These are phyloP conservation scores for Oryzias curvinotus DNA, from an alignment of 2,113 vertebrate species.

Conservation along the genomic window DNA sequence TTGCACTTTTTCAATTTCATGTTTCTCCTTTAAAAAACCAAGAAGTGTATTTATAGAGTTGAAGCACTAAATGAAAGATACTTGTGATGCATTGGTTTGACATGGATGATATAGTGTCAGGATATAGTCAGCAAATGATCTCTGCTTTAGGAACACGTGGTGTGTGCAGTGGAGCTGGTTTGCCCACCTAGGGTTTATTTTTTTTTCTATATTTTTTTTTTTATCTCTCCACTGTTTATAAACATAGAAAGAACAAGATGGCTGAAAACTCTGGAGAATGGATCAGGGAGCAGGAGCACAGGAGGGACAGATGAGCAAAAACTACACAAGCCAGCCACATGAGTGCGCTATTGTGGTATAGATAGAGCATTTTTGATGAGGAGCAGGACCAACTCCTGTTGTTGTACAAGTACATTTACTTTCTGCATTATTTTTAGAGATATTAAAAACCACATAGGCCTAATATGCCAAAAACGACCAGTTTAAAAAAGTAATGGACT, in stretches of 20 bases:
- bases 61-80: neutral
- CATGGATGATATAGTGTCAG: constrained; percentile 1
- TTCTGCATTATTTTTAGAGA: too few relatives aligned
- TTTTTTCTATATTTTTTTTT: constrained; percentile 25
- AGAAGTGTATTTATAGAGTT: neutral
- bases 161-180: constrained; percentile 32
- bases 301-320: neutral
- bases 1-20: constrained; percentile 1
- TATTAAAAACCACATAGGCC: too few relatives aligned
- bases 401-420: too few relatives aligned
- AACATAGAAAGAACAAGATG: constrained; percentile 81
- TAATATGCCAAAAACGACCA: too few relatives aligned
- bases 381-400: too few relatives aligned
- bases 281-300: constrained; percentile 40
- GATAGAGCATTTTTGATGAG: too few relatives aligned
- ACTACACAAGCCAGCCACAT: constrained; percentile 13
- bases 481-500: too few relatives aligned
- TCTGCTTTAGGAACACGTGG: constrained; percentile 24
- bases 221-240: constrained; percentile 77
- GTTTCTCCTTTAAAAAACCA: neutral
- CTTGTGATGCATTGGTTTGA: neutral
- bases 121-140: neutral
- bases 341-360: constrained; percentile 22
- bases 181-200: constrained; percentile 21
- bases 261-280: constrained; percentile 66